These are phyloP conservation scores for Octopus sinensis DNA, from an alignment of 1,140 invertebrate species.

Conservation along the genomic window DNA sequence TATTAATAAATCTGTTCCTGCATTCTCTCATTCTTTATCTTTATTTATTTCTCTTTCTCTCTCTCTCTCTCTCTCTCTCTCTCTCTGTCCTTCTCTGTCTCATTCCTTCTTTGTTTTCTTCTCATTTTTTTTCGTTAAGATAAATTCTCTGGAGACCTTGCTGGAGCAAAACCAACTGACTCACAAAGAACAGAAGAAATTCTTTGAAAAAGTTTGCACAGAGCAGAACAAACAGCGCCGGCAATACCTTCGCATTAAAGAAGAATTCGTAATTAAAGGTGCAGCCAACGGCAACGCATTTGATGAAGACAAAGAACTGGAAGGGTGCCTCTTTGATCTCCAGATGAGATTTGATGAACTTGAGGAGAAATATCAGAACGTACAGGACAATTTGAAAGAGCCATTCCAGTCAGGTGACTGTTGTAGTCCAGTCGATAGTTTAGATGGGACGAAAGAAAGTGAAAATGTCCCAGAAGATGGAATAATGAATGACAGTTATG, in stretches of 20 bases:
- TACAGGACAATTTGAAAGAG: background rate
- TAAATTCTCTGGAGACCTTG: background rate
- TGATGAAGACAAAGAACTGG: background rate
- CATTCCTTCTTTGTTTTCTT: background rate
- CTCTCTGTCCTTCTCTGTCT: background rate
- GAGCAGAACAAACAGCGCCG: conserved; percentile 3
- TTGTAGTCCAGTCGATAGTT: background rate
- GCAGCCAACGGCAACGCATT: background rate
- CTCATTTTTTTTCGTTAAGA: background rate
- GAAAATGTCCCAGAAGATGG: too few species aligned
- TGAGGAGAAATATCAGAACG: background rate
- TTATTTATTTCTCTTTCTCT: background rate
- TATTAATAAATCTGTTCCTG: too few species aligned
- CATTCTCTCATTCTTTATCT: background rate
- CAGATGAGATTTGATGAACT: background rate
- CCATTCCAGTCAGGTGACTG: background rate
- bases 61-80: conserved; percentile 6
- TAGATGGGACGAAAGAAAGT: too few species aligned
- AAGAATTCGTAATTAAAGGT: background rate
- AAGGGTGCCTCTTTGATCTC: background rate
- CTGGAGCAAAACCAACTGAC: background rate
- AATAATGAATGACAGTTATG: background rate
- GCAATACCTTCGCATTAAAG: background rate
- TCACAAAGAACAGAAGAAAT: background rate
- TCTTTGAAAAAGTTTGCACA: background rate